Conservation (phyloP, 2,113 vertebrate species). For the Spea multiplicata region DNA sequence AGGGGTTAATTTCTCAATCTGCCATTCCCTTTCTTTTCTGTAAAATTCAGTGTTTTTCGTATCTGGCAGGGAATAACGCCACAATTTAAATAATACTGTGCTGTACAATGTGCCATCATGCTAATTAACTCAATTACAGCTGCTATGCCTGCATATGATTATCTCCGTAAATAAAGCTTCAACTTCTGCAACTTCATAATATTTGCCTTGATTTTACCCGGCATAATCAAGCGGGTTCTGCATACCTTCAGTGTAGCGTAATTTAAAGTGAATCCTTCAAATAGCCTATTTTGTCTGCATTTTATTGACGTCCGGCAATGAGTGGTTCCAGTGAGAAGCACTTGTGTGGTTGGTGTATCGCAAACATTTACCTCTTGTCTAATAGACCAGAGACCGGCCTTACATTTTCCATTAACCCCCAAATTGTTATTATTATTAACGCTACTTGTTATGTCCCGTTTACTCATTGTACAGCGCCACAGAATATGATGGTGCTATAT, state of each 20-base stretch:
- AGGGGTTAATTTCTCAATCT: neutral
- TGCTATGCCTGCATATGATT: conserved; percentile 16
- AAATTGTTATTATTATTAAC: too few relatives aligned
- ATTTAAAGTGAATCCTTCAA: too few relatives aligned
- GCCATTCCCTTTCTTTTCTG: neutral
- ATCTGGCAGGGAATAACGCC: neutral
- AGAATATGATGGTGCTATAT: too few relatives aligned
- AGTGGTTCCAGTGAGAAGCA: too few relatives aligned
- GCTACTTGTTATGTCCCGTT: too few relatives aligned
- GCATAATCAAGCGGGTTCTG: neutral
- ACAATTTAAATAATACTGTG: conserved; percentile 7
- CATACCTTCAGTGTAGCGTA: neutral
- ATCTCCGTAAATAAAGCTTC: neutral
- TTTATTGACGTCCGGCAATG: too few relatives aligned
- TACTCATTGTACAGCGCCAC: too few relatives aligned
- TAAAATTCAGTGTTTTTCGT: neutral
- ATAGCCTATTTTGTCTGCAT: too few relatives aligned
- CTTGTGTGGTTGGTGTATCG: too few relatives aligned
- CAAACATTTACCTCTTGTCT: too few relatives aligned
- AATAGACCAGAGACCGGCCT: too few relatives aligned
- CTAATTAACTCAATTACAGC: conserved; percentile 10
- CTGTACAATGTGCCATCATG: neutral
- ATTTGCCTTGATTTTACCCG: neutral
- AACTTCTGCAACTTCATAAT: neutral
- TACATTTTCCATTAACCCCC: too few relatives aligned